phyloP scores from a whole-genome alignment of 2,797 vertebrate species.

The Danionella dracula region DNA sequence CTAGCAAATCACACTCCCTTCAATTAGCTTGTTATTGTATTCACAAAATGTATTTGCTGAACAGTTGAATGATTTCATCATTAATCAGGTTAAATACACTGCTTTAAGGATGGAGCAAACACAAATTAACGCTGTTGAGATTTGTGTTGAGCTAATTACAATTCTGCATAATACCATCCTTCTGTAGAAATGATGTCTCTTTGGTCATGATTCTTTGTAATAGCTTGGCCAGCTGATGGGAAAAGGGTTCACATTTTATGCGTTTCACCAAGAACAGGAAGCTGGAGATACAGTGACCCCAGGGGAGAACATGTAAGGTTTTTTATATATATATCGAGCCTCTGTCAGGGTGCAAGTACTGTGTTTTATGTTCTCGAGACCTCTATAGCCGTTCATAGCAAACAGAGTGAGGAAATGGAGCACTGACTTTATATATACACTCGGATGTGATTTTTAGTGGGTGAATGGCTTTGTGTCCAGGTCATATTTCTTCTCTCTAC shows the following conservation, averaged over 20 bases:
- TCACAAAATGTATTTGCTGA: constrained; percentile 59
- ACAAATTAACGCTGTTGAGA: constrained; percentile 57
- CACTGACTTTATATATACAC: background rate
- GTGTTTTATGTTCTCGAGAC: constrained; percentile 7
- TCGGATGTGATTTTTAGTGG: background rate
- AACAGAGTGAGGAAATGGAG: background rate
- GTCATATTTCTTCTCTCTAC: background rate
- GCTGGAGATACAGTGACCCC: constrained; percentile 32
- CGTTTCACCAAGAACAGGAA: constrained; percentile 21
- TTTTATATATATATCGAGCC: constrained; percentile 37
- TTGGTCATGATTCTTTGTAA: constrained; percentile 10
- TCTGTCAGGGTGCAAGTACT: constrained; percentile 41
- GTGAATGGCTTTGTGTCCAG: background rate
- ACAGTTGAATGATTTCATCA: constrained; percentile 59
- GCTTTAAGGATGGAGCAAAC: constrained; percentile 56
- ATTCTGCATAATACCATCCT: background rate
- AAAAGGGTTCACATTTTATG: constrained; percentile 9
- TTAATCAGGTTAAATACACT: constrained; percentile 54
- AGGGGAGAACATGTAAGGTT: constrained; percentile 36
- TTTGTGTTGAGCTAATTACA: background rate
- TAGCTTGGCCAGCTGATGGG: constrained; percentile 4
- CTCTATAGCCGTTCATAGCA: background rate
- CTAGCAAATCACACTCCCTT: constrained; percentile 63
- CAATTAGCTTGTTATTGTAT: constrained; percentile 66
- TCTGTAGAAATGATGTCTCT: background rate